These are phyloP conservation scores for Pemphredon lugubris DNA, from an alignment of 2,888 invertebrate species.

Conservation along the genomic window DNA sequence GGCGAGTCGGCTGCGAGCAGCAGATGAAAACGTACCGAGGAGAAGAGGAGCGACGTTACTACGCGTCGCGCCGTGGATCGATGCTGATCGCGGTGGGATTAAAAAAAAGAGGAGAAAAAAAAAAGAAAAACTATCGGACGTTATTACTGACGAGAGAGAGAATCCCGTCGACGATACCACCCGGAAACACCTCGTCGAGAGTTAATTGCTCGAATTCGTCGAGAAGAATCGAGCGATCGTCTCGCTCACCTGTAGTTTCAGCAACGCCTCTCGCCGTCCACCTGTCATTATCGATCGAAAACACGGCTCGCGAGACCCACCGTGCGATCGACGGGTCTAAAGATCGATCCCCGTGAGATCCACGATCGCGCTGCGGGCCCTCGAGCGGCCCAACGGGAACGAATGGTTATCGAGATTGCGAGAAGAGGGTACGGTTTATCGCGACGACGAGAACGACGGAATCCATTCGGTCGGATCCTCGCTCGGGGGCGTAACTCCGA, in stretches of 20 bases:
- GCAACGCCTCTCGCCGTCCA: no score
- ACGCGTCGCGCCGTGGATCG: constrained; percentile 30
- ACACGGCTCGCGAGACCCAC: background rate
- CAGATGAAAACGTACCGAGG: constrained; percentile 46
- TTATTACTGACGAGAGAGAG: no score
- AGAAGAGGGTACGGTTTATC: constrained; percentile 67
- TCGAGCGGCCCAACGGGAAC: constrained; percentile 54
- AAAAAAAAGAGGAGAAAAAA: constrained; percentile 20
- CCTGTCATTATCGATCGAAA: no score
- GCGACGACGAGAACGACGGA: constrained; percentile 70
- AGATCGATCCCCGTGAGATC: no score
- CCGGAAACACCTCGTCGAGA: no score
- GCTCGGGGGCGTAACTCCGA: constrained; percentile 65
- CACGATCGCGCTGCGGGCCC: no score
- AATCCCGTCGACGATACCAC: no score
- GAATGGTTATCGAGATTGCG: constrained; percentile 74
- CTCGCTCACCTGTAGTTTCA: no score
- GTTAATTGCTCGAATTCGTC: no score
- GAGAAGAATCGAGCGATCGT: no score
- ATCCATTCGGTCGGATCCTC: constrained; percentile 70
- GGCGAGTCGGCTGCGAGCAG: constrained; percentile 54
- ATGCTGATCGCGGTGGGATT: constrained; percentile 38
- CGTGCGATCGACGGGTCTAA: background rate
- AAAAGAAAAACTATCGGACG: no score
- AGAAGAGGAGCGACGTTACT: constrained; percentile 26